phyloP scores from a whole-genome alignment of 2,797 vertebrate genomes.

The Acanthurus tractus region DNA sequence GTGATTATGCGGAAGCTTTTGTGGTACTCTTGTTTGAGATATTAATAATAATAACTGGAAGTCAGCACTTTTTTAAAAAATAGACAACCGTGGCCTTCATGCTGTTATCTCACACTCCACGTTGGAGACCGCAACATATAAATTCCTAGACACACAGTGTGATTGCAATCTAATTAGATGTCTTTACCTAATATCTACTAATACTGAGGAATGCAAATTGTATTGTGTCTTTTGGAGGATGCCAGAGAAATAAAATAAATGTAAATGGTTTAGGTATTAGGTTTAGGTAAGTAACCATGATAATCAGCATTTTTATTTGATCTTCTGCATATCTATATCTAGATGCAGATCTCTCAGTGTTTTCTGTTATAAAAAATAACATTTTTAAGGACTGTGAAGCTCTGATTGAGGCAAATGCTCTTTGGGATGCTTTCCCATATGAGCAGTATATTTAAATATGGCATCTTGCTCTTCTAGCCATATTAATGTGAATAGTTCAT shows the following conservation, averaged over 20 bases:
- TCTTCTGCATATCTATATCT: neutral
- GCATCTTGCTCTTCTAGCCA: neutral
- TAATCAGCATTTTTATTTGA: neutral
- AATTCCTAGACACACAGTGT: too few relatives aligned
- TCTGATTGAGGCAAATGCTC: neutral
- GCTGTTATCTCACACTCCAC: too few relatives aligned
- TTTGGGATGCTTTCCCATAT: neutral
- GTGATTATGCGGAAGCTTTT: too few relatives aligned
- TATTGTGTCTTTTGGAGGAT: neutral
- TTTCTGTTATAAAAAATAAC: neutral
- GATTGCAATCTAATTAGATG: too few relatives aligned
- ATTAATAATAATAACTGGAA: too few relatives aligned
- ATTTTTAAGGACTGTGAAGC: conserved; percentile 2
- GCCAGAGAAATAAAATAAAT: neutral
- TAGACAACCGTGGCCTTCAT: too few relatives aligned
- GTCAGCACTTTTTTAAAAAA: too few relatives aligned
- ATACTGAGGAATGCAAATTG: neutral
- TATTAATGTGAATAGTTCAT: conserved; percentile 3
- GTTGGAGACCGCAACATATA: too few relatives aligned
- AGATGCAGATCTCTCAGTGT: neutral
- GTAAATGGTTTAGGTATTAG: neutral
- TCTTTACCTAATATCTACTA: neutral
- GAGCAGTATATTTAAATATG: neutral
- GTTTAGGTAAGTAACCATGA: neutral
- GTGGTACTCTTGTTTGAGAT: too few relatives aligned